Conservation (phyloP, 2,888 invertebrate species). For the Pseudolycoriella hygida region DNA sequence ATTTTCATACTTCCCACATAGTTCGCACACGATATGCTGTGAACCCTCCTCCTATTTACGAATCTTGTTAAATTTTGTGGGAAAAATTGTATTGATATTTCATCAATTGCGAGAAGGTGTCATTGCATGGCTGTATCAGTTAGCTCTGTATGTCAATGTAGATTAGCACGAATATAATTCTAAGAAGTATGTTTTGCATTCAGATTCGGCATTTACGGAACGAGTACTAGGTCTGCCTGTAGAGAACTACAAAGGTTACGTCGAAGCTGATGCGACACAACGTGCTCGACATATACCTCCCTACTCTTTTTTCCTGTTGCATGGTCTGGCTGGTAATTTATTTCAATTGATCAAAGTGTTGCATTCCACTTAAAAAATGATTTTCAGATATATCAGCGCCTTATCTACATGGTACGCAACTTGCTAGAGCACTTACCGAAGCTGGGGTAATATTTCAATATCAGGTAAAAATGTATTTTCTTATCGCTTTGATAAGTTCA, state of each 20-base stretch:
- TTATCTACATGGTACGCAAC: constrained; percentile 79
- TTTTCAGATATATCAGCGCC: constrained; percentile 59
- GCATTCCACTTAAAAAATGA: too few species aligned
- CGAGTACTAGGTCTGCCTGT: constrained; percentile 74
- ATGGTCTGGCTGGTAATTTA: constrained; percentile 67
- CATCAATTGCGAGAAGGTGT: too few species aligned
- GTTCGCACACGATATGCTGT: too few species aligned
- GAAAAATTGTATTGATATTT: too few species aligned
- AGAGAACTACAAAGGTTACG: constrained; percentile 79
- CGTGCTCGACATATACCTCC: constrained; percentile 75
- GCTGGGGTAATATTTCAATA: constrained; percentile 80
- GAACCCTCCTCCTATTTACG: too few species aligned
- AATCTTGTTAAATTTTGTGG: too few species aligned
- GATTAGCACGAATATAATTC: too few species aligned
- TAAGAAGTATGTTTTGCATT: too few species aligned
- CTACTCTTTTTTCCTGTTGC: constrained; percentile 75
- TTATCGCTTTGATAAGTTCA: background rate
- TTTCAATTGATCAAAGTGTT: too few species aligned
- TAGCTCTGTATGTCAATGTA: too few species aligned
- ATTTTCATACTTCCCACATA: too few species aligned
- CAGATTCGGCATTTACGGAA: constrained; percentile 93
- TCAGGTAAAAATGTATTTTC: constrained; percentile 42
- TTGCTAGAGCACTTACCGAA: constrained; percentile 74
- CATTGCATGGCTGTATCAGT: too few species aligned
- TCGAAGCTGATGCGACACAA: constrained; percentile 80